Conservation (phyloP, 2,113 vertebrate genomes). For the Tonatia bakeri region DNA sequence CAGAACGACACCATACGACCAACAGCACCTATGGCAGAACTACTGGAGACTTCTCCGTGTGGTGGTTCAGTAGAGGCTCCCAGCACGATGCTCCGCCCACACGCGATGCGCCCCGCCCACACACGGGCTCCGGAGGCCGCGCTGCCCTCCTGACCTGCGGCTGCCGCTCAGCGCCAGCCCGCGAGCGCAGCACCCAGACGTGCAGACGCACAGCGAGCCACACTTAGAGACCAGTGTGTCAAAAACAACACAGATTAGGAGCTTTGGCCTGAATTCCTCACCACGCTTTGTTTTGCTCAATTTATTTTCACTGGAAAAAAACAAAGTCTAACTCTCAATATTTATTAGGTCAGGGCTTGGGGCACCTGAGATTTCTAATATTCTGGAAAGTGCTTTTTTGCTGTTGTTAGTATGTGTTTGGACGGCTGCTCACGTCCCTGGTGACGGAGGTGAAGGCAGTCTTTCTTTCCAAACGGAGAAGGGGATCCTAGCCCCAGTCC, state of each 20-base stretch:
- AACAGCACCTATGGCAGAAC: slow-evolving; percentile 50
- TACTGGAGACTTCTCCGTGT: background rate
- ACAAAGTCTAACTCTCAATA: slow-evolving; percentile 26
- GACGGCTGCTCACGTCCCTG: background rate
- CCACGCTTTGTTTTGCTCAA: background rate
- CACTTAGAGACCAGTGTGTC: background rate
- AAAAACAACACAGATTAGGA: background rate
- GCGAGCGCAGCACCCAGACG: background rate
- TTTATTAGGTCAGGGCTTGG: background rate
- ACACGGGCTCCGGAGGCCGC: slow-evolving; percentile 19
- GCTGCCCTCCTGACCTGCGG: background rate
- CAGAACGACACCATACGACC: background rate
- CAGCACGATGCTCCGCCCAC: slow-evolving; percentile 46
- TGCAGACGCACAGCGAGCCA: background rate
- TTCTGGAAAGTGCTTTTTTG: background rate
- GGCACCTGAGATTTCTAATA: background rate
- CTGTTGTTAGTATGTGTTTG: background rate
- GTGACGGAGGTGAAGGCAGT: background rate
- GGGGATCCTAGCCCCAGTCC: background rate
- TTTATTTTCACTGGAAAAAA: background rate
- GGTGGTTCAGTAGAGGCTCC: slow-evolving; percentile 37
- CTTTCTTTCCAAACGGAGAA: background rate
- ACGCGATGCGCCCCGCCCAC: slow-evolving; percentile 15
- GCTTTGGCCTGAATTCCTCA: background rate
- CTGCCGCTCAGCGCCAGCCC: background rate